Base-by-base conservation (phyloP, 2,113 vertebrate genomes). In the Tympanuchus pallidicinctus region DNA sequence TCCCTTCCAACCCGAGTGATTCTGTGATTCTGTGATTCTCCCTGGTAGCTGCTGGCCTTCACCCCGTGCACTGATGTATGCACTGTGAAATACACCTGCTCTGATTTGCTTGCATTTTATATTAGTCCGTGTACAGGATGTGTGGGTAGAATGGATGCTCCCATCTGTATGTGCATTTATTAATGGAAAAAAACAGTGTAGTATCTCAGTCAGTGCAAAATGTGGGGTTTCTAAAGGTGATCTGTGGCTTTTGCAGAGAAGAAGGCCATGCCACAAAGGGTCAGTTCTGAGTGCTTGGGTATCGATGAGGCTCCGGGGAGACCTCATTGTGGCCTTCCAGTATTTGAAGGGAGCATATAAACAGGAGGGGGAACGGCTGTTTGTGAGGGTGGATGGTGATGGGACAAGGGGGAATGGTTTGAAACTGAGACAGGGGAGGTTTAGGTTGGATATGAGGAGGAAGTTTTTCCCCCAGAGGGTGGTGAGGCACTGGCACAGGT, bases 11-110 rank as follows among this genome's bases (percentile, higher is more conserved):
- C 34, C 34, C 34, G 34, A 34, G 34, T 34, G 34, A 34, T 34
- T 34, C 34, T 34, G 34, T 34, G 34, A 34, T 34, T 34, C 34
- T 34, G 34, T 34, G 34, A 34, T 34, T 34, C 86, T 92, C 86
- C 72, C 79, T 14, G 28, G 42, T 94, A 70, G 36, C 82, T 81
- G 30, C 80, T 81, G 80, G 64, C 86, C 84, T 91, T 91, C 71
- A 28, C 61, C 66, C 36, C 0, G 1, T 8, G 13, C 28, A 70
- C 61, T 38, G 34, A 13, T 63, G 66, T 12, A 12, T 67, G 43
- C 74, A 30, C 36, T 8, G 5, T 73, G 56, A 78, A 88, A 48
- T 60, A 42, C 32, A 32, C 3, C 76, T 81, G 70, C 91, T 82
- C 54, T 56, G 63, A 36, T 65, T 73, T 59, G 67, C 38, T 67